A percentile compares a stretch with the other conserved stretches of the same genome.
Evolutionary conservation across 2,888 invertebrate species (phyloP).

Genomic region (Caenorhabditis japonica): DNA sequence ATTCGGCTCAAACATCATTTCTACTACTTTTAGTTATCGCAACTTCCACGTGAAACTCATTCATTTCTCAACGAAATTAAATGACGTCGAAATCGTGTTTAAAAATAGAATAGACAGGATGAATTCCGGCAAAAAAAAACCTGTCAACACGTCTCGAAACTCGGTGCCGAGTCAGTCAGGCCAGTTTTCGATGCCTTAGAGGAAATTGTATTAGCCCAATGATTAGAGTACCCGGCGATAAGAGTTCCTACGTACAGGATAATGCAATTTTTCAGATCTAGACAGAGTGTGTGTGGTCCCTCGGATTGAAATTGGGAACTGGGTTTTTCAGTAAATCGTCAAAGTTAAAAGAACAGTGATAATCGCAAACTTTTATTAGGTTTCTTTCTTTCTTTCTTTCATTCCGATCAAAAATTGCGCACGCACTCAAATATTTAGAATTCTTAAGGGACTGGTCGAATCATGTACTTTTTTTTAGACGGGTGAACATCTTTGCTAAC

Average conservation of each 20-base stretch:
- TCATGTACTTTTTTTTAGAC: slow-evolving; percentile 5
- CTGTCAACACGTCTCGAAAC: slow-evolving; percentile 40
- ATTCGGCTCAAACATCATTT: slow-evolving; percentile 41
- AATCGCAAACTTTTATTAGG: too few species aligned
- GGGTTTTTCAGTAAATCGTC: too few species aligned
- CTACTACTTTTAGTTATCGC: background rate
- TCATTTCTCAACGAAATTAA: slow-evolving; percentile 6
- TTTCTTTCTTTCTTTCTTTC: background rate
- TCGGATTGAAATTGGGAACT: too few species aligned
- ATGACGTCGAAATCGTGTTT: slow-evolving; percentile 32
- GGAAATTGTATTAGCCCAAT: slow-evolving; percentile 40
- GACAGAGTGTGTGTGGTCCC: too few species aligned
- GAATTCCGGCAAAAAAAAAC: slow-evolving; percentile 24
- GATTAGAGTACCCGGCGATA: slow-evolving; percentile 12
- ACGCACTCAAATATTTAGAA: slow-evolving; percentile 7
- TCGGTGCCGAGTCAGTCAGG: slow-evolving; percentile 1
- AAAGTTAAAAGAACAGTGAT: too few species aligned
- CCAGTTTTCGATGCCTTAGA: slow-evolving; percentile 44
- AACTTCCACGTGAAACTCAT: slow-evolving; percentile 7
- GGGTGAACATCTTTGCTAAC: too few species aligned
- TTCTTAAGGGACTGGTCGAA: slow-evolving; percentile 15
- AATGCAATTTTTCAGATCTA: too few species aligned
- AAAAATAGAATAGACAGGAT: slow-evolving; percentile 33
- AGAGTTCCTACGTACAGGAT: too few species aligned
- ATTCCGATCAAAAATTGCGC: slow-evolving; percentile 32